These are phyloP conservation scores for Microplitis deprimator DNA, from an alignment of 2,888 invertebrate species.

Conservation along the genomic window DNA sequence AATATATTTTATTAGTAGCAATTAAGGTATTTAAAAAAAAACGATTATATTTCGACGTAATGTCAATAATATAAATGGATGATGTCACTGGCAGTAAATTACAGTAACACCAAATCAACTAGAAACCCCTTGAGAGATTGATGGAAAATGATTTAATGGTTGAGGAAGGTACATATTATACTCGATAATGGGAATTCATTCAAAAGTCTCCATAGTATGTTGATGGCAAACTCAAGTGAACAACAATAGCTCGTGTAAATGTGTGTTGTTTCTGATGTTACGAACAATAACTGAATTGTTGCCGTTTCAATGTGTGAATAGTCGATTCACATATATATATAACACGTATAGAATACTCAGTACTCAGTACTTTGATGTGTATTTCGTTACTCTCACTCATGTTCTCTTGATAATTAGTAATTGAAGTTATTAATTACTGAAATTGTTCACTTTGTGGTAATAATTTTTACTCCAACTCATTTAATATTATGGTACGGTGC, in stretches of 20 bases:
- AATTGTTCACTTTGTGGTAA: not conserved
- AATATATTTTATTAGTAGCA: too few relatives aligned
- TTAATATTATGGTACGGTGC: not conserved
- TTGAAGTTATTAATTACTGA: not conserved
- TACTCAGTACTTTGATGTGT: not conserved
- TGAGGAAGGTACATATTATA: not conserved
- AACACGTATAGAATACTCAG: not conserved
- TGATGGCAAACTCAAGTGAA: not conserved
- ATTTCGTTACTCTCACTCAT: not conserved
- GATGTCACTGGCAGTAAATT: not conserved
- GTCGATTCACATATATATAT: not conserved
- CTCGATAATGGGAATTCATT: not conserved
- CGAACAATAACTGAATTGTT: not conserved
- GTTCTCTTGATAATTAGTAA: not conserved
- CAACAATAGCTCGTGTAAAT: not conserved
- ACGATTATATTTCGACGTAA: not conserved
- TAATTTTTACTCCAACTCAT: not conserved
- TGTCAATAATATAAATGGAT: not conserved
- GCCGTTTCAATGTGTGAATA: not conserved
- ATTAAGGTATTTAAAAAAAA: too few relatives aligned
- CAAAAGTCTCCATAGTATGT: not conserved
- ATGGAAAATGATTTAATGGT: not conserved
- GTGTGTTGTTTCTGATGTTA: not conserved
- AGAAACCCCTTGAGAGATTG: not conserved
- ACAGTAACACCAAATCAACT: not conserved